A percentile compares a stretch with the other conserved stretches of the same genome.
Evolutionary conservation across 2,113 vertebrate species (phyloP).

Genomic region (Leptobrachium ailaonicum): DNA sequence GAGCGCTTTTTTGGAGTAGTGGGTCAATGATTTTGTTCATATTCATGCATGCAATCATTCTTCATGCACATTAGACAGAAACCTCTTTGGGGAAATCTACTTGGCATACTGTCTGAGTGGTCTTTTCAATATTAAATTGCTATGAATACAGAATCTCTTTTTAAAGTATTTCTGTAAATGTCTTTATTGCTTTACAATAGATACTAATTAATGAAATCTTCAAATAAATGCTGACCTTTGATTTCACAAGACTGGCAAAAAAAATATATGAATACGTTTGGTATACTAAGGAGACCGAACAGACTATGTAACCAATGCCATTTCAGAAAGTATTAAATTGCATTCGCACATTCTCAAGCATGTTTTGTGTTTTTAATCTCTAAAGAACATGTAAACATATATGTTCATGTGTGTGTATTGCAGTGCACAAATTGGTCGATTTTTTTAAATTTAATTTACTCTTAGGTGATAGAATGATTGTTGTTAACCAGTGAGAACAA

Average conservation of each 20-base stretch:
- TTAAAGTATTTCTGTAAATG: constrained; percentile 32
- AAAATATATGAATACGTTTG: constrained; percentile 23
- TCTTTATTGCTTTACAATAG: constrained; percentile 45
- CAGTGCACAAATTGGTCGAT: no score
- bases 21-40: constrained; percentile 34
- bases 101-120: constrained; percentile 38
- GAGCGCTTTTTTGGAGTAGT: constrained; percentile 15
- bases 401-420: no score
- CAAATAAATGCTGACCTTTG: constrained; percentile 47
- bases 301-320: not conserved
- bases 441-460: no score
- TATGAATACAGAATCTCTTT: constrained; percentile 40
- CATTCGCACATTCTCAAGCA: no score
- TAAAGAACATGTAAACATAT: no score
- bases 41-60: constrained; percentile 43
- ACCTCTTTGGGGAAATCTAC: constrained; percentile 42
- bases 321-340: constrained; percentile 25
- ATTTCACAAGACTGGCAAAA: constrained; percentile 33
- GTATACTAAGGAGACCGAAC: constrained; percentile 18
- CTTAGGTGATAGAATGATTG: no score
- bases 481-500: no score
- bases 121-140: constrained; percentile 46
- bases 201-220: constrained; percentile 37
- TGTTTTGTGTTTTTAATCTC: no score
- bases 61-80: constrained; percentile 32